Evolutionary conservation across 2,888 invertebrate genomes (phyloP).

Genomic region (Sphecodes monilicornis): DNA sequence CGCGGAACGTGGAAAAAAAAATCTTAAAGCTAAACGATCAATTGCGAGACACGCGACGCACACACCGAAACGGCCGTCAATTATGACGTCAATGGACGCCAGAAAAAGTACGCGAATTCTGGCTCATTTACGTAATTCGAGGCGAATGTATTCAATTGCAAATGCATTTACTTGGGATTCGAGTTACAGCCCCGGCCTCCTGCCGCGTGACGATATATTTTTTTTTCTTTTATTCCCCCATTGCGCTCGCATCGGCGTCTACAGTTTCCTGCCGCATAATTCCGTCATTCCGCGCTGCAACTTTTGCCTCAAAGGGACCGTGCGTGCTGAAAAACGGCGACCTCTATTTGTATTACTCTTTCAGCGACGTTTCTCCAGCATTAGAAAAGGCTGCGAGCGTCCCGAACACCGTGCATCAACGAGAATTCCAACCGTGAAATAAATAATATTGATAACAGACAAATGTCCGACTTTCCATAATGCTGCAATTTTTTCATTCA

Average conservation of each 20-base stretch:
- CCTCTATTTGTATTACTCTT: slow-evolving; percentile 61
- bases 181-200: slow-evolving; percentile 12
- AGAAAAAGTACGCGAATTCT: slow-evolving; percentile 26
- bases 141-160: slow-evolving; percentile 42
- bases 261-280: slow-evolving; percentile 55
- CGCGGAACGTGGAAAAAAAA: background rate
- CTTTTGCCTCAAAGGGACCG: slow-evolving; percentile 55
- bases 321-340: slow-evolving; percentile 49
- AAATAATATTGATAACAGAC: slow-evolving; percentile 47
- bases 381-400: slow-evolving; percentile 9
- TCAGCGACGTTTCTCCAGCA: slow-evolving; percentile 49
- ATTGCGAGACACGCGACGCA: slow-evolving; percentile 15
- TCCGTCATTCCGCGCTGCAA: slow-evolving; percentile 55
- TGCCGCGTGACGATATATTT: slow-evolving; percentile 2
- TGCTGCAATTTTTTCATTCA: background rate
- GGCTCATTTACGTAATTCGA: slow-evolving; percentile 39
- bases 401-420: slow-evolving; percentile 5
- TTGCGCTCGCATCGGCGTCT: slow-evolving; percentile 29
- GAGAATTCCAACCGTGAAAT: slow-evolving; percentile 40
- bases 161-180: slow-evolving; percentile 41
- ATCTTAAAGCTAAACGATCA: slow-evolving; percentile 24
- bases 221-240: slow-evolving; percentile 1
- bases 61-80: slow-evolving; percentile 24
- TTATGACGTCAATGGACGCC: slow-evolving; percentile 24
- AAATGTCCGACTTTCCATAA: background rate